Conservation (phyloP, 2,888 invertebrate genomes). For the Microlaimidae sp. region DNA sequence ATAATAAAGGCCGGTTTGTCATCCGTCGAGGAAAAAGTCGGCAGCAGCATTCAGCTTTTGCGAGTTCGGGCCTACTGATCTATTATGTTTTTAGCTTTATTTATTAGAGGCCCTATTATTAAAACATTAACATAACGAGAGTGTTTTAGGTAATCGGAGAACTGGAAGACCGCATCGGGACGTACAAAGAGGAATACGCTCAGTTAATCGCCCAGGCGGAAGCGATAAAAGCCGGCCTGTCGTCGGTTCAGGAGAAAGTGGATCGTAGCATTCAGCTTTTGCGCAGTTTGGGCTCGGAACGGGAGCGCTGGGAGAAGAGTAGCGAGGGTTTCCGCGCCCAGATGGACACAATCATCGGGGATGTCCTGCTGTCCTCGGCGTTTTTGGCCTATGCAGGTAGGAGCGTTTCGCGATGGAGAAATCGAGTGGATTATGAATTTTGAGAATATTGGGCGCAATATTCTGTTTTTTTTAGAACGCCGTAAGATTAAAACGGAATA, state of each 20-base stretch:
- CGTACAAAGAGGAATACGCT: slow-evolving; percentile 97
- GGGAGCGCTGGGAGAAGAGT: slow-evolving; percentile 89
- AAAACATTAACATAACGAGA: too few species aligned
- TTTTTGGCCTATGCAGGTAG: slow-evolving; percentile 88
- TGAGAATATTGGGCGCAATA: too few species aligned
- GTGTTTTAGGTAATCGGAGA: slow-evolving; percentile 50
- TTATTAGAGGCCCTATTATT: too few species aligned
- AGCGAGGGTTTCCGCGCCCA: slow-evolving; percentile 96
- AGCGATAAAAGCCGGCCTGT: slow-evolving; percentile 90
- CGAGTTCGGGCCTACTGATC: too few species aligned
- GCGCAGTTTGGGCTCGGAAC: slow-evolving; percentile 82
- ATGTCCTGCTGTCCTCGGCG: slow-evolving; percentile 83
- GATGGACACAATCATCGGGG: slow-evolving; percentile 96
- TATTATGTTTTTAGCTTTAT: too few species aligned
- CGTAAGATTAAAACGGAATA: too few species aligned
- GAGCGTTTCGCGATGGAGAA: too few species aligned
- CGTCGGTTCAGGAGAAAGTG: slow-evolving; percentile 89
- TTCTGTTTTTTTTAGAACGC: too few species aligned
- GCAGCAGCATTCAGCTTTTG: slow-evolving; percentile 74
- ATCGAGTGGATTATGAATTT: too few species aligned
- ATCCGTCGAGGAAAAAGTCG: slow-evolving; percentile 84
- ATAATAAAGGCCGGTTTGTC: slow-evolving; percentile 93
- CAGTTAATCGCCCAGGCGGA: slow-evolving; percentile 96
- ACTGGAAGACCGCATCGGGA: slow-evolving; percentile 80
- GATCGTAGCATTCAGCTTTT: slow-evolving; percentile 77